Evolutionary conservation across 2,797 vertebrate genomes (phyloP), one percentile per base, ranked within the genome.

Genomic region (Sciaenops ocellatus): DNA sequence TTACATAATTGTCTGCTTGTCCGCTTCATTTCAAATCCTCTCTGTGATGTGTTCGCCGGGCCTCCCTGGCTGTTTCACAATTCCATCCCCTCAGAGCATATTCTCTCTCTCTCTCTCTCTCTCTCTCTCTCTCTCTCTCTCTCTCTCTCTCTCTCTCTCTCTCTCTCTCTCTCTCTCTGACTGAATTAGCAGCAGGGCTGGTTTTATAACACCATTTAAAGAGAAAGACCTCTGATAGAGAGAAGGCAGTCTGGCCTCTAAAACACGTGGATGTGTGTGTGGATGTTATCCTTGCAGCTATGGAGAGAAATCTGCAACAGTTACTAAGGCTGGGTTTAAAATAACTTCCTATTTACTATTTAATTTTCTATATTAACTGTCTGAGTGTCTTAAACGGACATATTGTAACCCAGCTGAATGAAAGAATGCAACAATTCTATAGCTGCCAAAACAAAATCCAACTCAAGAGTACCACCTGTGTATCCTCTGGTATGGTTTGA

Each of bases 1-100:
- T 95, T 95, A 92, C 83, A 85, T 94, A 95, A 96, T 84, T 82
- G 89, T 90, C 90, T 86, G 90, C 89, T 90, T 94, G 93, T 94
- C 93, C 81, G 55, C 93, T 91, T 93, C 85, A 89, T 93, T 95
- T 94, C 83, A 90, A 95, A 92, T 93, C 89, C 89, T 87, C 73
- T 78, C 80, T 73, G 85, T 92, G 94, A 93, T 90, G 87, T 85
- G 82, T 85, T 90, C n/a, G 66, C 80, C 13, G 78, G 90, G 85
- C 89, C 83, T 85, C 89, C 70, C 83, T 85, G 87, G 69, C 89
- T 83, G 89, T 76, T 90, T 90, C 88, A 90, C 88, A 90, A 85
- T 85, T 86, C 59, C 64, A 76, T 89, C 79, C 87, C 87, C 94
- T 92, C 59, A 0, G 79, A 94, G 88, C 89, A 87, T 86, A 82